Evolutionary conservation across 2,888 invertebrate species (phyloP).

Genomic region (Zootermopsis nevadensis): DNA sequence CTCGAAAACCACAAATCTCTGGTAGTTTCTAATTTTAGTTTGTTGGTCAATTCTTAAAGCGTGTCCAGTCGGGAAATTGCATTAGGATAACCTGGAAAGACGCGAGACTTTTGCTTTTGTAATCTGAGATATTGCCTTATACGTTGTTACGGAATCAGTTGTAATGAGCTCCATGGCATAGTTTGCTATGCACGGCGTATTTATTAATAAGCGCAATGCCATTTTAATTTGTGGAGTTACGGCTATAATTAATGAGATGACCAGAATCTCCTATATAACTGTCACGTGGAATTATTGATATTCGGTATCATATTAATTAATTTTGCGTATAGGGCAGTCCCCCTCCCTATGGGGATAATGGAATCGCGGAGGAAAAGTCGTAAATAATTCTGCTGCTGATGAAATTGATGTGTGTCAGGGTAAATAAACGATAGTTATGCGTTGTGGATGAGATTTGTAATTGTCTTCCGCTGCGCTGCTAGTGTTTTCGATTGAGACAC

Average conservation of each 20-base stretch:
- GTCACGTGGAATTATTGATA: slow-evolving; percentile 40
- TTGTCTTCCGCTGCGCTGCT: too few species aligned
- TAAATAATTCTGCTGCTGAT: slow-evolving; percentile 20
- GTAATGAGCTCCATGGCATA: too few species aligned
- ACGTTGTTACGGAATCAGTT: too few species aligned
- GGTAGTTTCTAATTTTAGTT: too few species aligned
- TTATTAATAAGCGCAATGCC: slow-evolving; percentile 27
- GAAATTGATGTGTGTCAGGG: slow-evolving; percentile 9
- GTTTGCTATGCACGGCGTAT: slow-evolving; percentile 2
- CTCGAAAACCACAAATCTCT: too few species aligned
- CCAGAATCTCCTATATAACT: slow-evolving; percentile 20
- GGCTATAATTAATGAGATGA: slow-evolving; percentile 33
- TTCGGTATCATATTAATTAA: slow-evolving; percentile 36
- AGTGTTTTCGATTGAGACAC: too few species aligned
- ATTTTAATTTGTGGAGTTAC: slow-evolving; percentile 18
- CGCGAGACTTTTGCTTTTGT: too few species aligned
- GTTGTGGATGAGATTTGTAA: not conserved
- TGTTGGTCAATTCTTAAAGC: too few species aligned
- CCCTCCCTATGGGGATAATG: slow-evolving; percentile 26
- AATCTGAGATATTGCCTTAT: too few species aligned
- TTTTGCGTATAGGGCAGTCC: slow-evolving; percentile 30
- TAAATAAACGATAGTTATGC: not conserved
- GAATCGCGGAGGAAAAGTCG: not conserved
- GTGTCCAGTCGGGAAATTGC: too few species aligned
- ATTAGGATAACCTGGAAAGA: too few species aligned